Evolutionary conservation across 2,113 vertebrate genomes (phyloP).

Genomic region (Chionis minor): DNA sequence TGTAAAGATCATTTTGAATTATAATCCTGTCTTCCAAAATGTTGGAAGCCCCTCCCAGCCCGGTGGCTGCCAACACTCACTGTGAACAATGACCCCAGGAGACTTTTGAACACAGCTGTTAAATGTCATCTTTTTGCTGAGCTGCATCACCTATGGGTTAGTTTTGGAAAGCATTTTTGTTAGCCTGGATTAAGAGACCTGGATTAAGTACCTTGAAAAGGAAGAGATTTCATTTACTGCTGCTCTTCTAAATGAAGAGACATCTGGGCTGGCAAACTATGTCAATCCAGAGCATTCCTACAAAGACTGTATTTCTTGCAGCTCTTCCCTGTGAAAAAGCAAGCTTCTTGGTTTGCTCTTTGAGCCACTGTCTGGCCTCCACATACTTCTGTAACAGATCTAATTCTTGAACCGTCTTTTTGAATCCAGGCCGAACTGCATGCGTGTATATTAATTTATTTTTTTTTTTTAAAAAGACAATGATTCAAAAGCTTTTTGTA

Average conservation of each 20-base stretch:
- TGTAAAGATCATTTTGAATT: slow-evolving; percentile 1
- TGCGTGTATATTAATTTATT: background rate
- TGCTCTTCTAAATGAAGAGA: background rate
- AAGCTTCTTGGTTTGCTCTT: background rate
- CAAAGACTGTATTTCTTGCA: background rate
- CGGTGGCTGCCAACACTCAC: background rate
- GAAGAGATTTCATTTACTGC: background rate
- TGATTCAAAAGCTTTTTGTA: background rate
- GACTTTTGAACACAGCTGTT: background rate
- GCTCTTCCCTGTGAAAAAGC: background rate
- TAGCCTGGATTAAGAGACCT: background rate
- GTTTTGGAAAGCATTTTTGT: background rate
- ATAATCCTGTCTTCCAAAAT: background rate
- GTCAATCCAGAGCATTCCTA: background rate
- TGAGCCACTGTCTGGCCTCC: background rate
- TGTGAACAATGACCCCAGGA: background rate
- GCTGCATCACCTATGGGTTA: background rate
- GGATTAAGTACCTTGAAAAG: background rate
- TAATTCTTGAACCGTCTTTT: background rate
- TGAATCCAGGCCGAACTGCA: background rate
- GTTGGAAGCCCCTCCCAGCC: background rate
- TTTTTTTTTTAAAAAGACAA: background rate
- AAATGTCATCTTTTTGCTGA: background rate
- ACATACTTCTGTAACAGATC: background rate
- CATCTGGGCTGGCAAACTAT: background rate